Evolutionary conservation across 2,888 invertebrate genomes (phyloP), one percentile per base, ranked within the genome.

Genomic region (Scelioninae gen. 2): DNA sequence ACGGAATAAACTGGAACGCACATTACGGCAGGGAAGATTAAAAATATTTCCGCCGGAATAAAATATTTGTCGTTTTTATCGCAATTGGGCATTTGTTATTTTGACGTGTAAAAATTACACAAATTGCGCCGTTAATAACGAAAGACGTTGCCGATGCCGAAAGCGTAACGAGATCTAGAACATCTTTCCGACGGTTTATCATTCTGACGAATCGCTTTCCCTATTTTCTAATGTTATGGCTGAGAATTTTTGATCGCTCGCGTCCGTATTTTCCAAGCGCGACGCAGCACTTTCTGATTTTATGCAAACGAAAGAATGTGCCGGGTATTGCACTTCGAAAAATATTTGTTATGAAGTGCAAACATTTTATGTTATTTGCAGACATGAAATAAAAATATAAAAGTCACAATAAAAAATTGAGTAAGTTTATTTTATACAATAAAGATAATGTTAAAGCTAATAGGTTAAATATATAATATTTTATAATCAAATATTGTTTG

Each of bases 1-100:
- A 19, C 37, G 63, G 52, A 52, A 71, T 71, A 64, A 64, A 64
- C 43, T 57, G 71, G 64, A 64, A 58, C 52, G 71, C 64, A 58
- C 64, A 71, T 71, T 64, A 64, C 45, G 15, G 7, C 50, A 43
- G 15, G 18, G 57, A 64, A 70, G 64, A 70, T 70, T 70, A 63
- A 64, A 70, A 70, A 70, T 64, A 70, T 57, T 63, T 57, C 48
- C 58, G 46, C 7, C 28, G 50, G 52, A 61, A 46, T 43, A 43
- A 58, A 71, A 58, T 52, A 58, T 35, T 50, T 45, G 28, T 43
- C 50, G 48, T 55, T 57, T 63, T 46, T 53, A 50, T 57, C 43
- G 15, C 70, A 48, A 57, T 68, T 31, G 53, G 46, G 15, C 53
- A 53, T 68, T 53, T 60, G 43, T 60, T 60, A 60, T 45, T 52